Evolutionary conservation across 2,888 invertebrate species (phyloP).

Genomic region (Dicyrtoma fusca): DNA sequence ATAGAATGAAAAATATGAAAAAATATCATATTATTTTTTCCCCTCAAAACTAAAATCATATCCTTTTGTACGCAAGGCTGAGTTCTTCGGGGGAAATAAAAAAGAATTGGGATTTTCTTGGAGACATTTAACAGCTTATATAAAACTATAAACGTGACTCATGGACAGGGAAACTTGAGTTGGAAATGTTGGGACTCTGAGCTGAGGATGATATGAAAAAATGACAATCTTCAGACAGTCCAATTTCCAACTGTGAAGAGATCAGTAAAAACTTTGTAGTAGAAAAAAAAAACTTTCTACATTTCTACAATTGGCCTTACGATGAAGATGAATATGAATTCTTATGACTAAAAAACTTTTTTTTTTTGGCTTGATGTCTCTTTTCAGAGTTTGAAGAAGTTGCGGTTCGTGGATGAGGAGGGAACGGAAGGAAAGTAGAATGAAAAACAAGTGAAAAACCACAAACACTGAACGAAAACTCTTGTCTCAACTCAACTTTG

Average conservation of each 20-base stretch:
- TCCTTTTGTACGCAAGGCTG: too few species aligned
- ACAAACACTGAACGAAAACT: constrained; percentile 7
- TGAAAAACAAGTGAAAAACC: constrained; percentile 4
- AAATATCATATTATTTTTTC: too few species aligned
- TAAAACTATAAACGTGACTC: too few species aligned
- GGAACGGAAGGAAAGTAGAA: constrained; percentile 7
- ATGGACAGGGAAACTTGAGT: too few species aligned
- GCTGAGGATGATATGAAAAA: constrained; percentile 30
- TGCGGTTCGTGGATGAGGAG: not conserved
- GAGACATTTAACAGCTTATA: too few species aligned
- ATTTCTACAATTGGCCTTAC: constrained; percentile 28
- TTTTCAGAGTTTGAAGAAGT: constrained; percentile 22
- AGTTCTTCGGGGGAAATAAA: too few species aligned
- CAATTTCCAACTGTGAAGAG: constrained; percentile 34
- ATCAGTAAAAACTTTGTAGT: constrained; percentile 23
- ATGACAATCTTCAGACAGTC: constrained; percentile 31
- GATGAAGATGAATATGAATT: constrained; percentile 33
- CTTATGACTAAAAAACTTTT: constrained; percentile 20
- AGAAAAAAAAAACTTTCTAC: constrained; percentile 8
- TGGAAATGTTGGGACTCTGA: not conserved
- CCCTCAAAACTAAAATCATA: too few species aligned
- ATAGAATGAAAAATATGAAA: too few species aligned
- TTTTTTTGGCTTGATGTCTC: constrained; percentile 26
- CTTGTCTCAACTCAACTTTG: not conserved
- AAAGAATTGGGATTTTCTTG: too few species aligned